Evolutionary conservation across 2,888 invertebrate genomes (phyloP), one percentile per base, ranked within the genome.

Genomic region (Plutella xylostella): DNA sequence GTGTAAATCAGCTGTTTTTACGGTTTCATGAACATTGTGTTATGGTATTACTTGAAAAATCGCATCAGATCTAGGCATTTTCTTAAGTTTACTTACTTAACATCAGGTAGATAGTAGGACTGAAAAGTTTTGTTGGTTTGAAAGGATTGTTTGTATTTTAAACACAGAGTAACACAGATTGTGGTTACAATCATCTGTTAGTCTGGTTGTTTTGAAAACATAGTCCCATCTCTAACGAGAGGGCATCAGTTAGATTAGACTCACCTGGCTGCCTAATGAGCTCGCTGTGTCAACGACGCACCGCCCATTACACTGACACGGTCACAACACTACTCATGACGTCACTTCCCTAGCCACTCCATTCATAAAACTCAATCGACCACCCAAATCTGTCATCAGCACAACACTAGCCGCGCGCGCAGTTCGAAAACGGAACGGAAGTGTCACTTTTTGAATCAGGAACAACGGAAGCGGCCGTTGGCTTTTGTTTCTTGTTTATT

Each of bases 301-400:
- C 61, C 68, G 61, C 72, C 72, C 70, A 67, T 67, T 63, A 58
- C 59, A 58, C 60, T 56, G 60, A 57, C 67, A 68, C 65, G 63
- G 67, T 65, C 79, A 77, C 78, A 78, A 70, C 80, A 80, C 82
- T 79, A 77, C 58, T 61, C 80, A 79, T 82, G 75, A 79, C 78
- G 78, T 80, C 80, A 83, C 79, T 73, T 73, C 74, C 74, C 72
- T 70, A 58, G 61, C 63, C 75, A 75, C 72, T 74, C 71, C 78
- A 79, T 79, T 79, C 80, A 79, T 72, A 68, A 74, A 74, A 65
- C 61, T 59, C 6, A 14, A 61, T 67, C 68, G 63, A 68, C 51
- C 63, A 66, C 65, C 60, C 56, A 61, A 57, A 57, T 54, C 50
- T 48, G 52, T 55, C 57, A 55, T 55, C 51, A 56, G 55, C 59